Base-by-base conservation (phyloP, 2,113 vertebrate species). In the Epinephelus lanceolatus region DNA sequence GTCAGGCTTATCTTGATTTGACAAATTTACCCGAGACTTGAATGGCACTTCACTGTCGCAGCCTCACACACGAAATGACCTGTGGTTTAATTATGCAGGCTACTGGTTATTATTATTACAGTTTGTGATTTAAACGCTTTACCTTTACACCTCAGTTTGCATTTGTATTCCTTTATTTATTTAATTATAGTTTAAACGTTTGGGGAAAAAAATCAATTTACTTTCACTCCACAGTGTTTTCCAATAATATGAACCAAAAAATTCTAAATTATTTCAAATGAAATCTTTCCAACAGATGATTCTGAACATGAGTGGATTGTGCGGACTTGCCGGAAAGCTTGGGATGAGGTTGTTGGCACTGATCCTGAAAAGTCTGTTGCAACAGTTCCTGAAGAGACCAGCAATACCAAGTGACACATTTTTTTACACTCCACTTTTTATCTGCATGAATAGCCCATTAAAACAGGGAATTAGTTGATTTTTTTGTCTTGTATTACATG, bases 251-350 rank as follows among this genome's bases (percentile, higher is more conserved):
- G 1, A 42, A 15, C 8, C 51, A 1, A 47, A 23, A 49, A 55
- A 33, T 17, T 68, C 42, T 15, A 0, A 25, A 65, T 53, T 5
- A 57, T 79, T 71, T 53, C 11, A 25, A 69, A 63, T 49, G 0
- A 40, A 68, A 72, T 93, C 17, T 91, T 77, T 91, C 53, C 71
- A 63, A 53, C 91, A 99, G 98, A 98, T 84, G 94, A 98, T 0
- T 91, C 94, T 0, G 97, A 99, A 69, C 97, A 99, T 0, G 95
- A 96, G 61, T 99, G 97, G 97, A 99, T 99, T 55, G 23, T 96
- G 81, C 86, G 69, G 80, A 97, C 93, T 6, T 99, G 98, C 93
- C 96, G 96, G 47, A 98, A 95, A 92, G 96, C 96, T 76, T 93
- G 90, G 93, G 93, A 95, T 14, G 84, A 96, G 74, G 80, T 82